These are phyloP conservation scores for Acanthurus tractus DNA, from an alignment of 2,797 vertebrate genomes.

Conservation along the genomic window DNA sequence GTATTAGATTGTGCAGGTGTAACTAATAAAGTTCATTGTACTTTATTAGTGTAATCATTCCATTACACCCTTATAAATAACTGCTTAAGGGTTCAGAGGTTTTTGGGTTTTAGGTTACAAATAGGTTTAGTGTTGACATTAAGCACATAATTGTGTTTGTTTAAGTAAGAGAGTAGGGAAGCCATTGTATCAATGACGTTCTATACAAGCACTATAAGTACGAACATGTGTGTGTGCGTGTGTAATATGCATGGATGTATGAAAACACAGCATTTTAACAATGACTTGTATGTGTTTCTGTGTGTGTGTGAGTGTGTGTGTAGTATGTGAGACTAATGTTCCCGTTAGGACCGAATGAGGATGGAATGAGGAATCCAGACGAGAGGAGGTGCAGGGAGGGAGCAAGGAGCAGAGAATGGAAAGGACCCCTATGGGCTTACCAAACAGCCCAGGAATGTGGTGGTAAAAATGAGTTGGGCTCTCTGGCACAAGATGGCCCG, in stretches of 20 bases:
- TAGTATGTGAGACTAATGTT: slow-evolving; percentile 47
- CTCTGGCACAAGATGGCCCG: slow-evolving; percentile 86
- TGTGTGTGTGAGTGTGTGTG: background rate
- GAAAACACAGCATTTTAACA: background rate
- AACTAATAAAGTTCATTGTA: background rate
- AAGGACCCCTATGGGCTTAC: slow-evolving; percentile 79
- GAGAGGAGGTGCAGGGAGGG: slow-evolving; percentile 37
- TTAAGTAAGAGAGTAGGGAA: background rate
- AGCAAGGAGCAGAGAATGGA: slow-evolving; percentile 31
- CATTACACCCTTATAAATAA: background rate
- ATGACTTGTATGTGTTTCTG: slow-evolving; percentile 8
- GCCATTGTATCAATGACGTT: background rate
- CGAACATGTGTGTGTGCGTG: background rate
- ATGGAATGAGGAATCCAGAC: slow-evolving; percentile 69
- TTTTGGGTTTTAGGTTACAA: background rate
- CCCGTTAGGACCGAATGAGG: slow-evolving; percentile 70
- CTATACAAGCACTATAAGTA: background rate
- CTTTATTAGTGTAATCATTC: background rate
- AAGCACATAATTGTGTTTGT: background rate
- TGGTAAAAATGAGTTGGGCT: slow-evolving; percentile 85
- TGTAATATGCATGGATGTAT: background rate
- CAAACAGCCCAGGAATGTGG: slow-evolving; percentile 84
- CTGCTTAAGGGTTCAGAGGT: background rate
- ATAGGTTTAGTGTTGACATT: background rate
- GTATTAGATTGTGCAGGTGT: background rate